Conservation (phyloP, 2,797 vertebrate species). For the Crenichthys baileyi region DNA sequence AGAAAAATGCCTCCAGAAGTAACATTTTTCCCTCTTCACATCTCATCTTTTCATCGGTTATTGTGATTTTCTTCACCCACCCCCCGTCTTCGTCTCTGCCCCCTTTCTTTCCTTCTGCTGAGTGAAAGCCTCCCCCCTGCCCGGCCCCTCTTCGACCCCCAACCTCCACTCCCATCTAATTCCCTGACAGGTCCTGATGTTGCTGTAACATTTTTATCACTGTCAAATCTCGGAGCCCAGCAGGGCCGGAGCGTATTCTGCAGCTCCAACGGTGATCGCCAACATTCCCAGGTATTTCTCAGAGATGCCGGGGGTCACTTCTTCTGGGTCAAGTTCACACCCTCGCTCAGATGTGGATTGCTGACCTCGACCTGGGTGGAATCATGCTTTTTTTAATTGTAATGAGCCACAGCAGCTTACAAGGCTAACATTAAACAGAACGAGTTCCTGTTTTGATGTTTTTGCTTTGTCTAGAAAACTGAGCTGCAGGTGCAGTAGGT, state of each 20-base stretch:
- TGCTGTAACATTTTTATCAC: constrained; percentile 63
- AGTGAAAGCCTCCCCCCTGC: constrained; percentile 57
- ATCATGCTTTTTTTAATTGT: constrained; percentile 11
- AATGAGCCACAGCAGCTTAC: not conserved
- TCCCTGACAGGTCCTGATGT: constrained; percentile 59
- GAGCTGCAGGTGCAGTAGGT: constrained; percentile 25
- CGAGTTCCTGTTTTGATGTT: constrained; percentile 33
- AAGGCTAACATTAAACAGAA: constrained; percentile 29
- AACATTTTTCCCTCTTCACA: constrained; percentile 82
- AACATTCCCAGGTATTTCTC: constrained; percentile 40
- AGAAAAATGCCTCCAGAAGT: constrained; percentile 83
- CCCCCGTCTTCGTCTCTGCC: constrained; percentile 26
- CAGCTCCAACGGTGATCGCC: constrained; percentile 6
- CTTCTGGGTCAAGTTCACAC: constrained; percentile 49
- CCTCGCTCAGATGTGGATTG: constrained; percentile 40
- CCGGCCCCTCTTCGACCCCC: not conserved
- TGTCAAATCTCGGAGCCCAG: constrained; percentile 48
- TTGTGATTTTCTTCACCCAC: constrained; percentile 51
- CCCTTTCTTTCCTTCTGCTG: constrained; percentile 48
- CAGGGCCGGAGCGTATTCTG: constrained; percentile 35
- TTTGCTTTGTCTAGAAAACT: constrained; percentile 26
- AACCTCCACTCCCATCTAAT: constrained; percentile 7
- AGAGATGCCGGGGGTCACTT: constrained; percentile 13
- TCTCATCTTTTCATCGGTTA: constrained; percentile 83
- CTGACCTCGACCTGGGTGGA: constrained; percentile 54